Conservation (phyloP, 2,888 invertebrate genomes). For the Agonum fuliginosum region DNA sequence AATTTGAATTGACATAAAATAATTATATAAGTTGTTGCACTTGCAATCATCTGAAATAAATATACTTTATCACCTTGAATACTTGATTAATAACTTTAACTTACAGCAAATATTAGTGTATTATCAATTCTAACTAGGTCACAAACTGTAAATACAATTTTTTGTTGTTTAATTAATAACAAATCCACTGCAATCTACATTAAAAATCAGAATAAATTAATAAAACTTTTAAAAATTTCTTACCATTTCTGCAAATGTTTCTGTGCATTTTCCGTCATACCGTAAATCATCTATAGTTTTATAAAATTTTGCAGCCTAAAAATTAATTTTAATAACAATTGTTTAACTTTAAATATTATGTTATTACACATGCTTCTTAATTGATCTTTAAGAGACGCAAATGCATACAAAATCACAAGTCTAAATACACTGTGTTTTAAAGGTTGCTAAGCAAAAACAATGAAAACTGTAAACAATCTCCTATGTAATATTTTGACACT, state of each 20-base stretch:
- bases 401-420: too few relatives aligned
- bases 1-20: conserved; percentile 12
- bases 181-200: not conserved
- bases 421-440: too few relatives aligned
- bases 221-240: not conserved
- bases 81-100: not conserved
- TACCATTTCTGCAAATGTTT: conserved; percentile 7
- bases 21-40: not conserved
- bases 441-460: too few relatives aligned
- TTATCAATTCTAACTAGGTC: not conserved
- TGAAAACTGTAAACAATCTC: too few relatives aligned
- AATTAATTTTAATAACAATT: not conserved
- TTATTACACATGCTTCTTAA: not conserved
- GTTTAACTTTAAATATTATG: too few relatives aligned
- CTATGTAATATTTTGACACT: too few relatives aligned
- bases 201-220: too few relatives aligned
- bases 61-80: not conserved
- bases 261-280: not conserved
- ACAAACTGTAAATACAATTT: not conserved
- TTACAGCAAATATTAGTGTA: not conserved
- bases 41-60: not conserved
- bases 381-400: too few relatives aligned
- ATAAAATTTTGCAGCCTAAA: conserved; percentile 4
- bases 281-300: not conserved
- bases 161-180: conserved; percentile 9